Evolutionary conservation across 2,888 invertebrate genomes (phyloP).

Genomic region (Autographa gamma): DNA sequence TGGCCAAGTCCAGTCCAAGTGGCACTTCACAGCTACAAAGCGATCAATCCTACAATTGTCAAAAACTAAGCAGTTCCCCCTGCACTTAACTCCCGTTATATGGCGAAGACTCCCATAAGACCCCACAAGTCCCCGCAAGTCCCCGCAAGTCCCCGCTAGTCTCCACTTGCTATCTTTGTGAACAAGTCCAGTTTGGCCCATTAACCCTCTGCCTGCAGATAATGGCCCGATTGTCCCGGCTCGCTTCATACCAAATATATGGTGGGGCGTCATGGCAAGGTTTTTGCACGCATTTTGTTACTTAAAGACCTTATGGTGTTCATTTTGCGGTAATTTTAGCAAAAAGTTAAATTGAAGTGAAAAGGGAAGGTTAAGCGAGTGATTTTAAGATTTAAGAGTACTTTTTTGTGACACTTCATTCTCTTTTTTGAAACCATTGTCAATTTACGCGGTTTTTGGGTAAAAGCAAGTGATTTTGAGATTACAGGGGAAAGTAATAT

Average conservation of each 20-base stretch:
- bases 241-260: conserved; percentile 65
- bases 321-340: conserved; percentile 6
- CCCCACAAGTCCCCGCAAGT: conserved; percentile 43
- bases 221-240: conserved; percentile 70
- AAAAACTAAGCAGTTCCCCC: conserved; percentile 54
- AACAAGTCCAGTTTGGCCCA: conserved; percentile 71
- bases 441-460: no score
- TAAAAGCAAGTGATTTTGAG: no score
- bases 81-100: conserved; percentile 50
- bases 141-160: conserved; percentile 43
- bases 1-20: conserved; percentile 7
- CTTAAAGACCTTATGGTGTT: conserved; percentile 14
- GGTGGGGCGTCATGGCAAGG: conserved; percentile 40
- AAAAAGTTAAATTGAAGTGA: neutral
- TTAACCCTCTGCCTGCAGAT: conserved; percentile 77
- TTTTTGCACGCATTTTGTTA: conserved; percentile 49
- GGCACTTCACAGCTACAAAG: conserved; percentile 22
- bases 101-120: conserved; percentile 53
- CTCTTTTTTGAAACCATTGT: no score
- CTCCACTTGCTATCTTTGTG: conserved; percentile 60
- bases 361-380: neutral
- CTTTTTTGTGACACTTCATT: no score
- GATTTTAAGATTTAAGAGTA: neutral
- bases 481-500: no score
- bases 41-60: conserved; percentile 35